Percentiles rank a stretch among this genome's conserved stretches.
phyloP scores from a whole-genome alignment of 2,113 vertebrate genomes.

The Sturnus vulgaris region DNA sequence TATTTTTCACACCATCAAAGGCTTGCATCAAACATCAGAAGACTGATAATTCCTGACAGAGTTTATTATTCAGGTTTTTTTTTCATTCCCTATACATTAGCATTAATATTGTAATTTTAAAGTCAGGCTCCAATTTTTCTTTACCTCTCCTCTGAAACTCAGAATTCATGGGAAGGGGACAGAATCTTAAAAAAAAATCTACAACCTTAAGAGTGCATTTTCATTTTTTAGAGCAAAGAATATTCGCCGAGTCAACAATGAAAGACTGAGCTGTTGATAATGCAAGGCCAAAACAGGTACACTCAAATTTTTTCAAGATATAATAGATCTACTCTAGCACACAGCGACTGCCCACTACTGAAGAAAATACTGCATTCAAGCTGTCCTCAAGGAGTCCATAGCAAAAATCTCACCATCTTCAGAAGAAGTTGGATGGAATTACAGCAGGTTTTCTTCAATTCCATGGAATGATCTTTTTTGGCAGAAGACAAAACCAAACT shows the following conservation, averaged over 20 bases:
- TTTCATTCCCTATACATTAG: not conserved
- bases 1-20: not conserved
- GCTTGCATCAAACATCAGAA: not conserved
- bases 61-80: not conserved
- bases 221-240: not conserved
- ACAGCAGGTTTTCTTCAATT: not conserved
- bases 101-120: not conserved
- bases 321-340: not conserved
- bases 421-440: not conserved
- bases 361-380: not conserved
- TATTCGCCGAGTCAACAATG: not conserved
- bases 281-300: not conserved
- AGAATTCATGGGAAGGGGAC: not conserved
- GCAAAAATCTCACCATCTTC: not conserved
- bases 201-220: not conserved
- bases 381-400: not conserved
- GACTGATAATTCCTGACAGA: not conserved
- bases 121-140: not conserved
- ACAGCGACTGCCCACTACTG: not conserved
- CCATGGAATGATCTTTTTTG: not conserved
- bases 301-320: not conserved
- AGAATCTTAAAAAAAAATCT: not conserved
- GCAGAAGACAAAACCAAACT: not conserved
- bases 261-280: not conserved
- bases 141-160: not conserved